These are phyloP conservation scores for Latrodectus hesperus DNA, from an alignment of 2,888 invertebrate genomes.

Conservation along the genomic window DNA sequence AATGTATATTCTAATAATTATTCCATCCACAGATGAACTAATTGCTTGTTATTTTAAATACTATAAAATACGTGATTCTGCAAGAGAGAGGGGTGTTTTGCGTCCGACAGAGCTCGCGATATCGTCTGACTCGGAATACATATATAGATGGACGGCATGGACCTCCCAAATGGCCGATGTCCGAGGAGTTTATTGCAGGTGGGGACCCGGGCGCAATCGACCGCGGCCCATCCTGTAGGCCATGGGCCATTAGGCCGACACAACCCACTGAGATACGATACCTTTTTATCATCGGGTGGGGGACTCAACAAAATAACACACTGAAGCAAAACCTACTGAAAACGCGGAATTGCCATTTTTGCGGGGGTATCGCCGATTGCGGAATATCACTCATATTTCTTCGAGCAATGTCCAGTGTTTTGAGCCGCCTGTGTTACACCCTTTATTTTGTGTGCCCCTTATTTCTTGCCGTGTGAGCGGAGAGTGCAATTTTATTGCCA, in stretches of 20 bases:
- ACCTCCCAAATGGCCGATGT: conserved; percentile 44
- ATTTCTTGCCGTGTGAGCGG: conserved; percentile 18
- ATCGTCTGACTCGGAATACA: too few species aligned
- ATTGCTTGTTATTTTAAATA: too few species aligned
- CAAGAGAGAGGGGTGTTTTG: too few species aligned
- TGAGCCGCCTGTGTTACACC: conserved; percentile 48
- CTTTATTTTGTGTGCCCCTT: conserved; percentile 38
- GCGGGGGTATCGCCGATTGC: conserved; percentile 43
- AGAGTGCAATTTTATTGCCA: background rate
- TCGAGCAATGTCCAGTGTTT: conserved; percentile 42
- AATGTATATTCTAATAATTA: too few species aligned
- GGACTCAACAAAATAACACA: conserved; percentile 50
- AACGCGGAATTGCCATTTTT: conserved; percentile 46
- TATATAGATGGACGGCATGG: conserved; percentile 13
- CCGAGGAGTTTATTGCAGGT: conserved; percentile 57
- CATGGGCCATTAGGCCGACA: conserved; percentile 56
- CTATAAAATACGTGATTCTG: too few species aligned
- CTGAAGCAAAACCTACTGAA: conserved; percentile 54
- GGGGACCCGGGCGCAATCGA: conserved; percentile 55
- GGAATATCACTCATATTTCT: conserved; percentile 57
- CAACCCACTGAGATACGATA: conserved; percentile 26
- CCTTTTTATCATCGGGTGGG: conserved; percentile 23
- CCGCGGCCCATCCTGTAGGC: conserved; percentile 41
- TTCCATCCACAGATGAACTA: too few species aligned
- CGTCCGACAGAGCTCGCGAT: too few species aligned